Base-by-base conservation (phyloP, 2,113 vertebrate genomes). In the Gobius niger region DNA sequence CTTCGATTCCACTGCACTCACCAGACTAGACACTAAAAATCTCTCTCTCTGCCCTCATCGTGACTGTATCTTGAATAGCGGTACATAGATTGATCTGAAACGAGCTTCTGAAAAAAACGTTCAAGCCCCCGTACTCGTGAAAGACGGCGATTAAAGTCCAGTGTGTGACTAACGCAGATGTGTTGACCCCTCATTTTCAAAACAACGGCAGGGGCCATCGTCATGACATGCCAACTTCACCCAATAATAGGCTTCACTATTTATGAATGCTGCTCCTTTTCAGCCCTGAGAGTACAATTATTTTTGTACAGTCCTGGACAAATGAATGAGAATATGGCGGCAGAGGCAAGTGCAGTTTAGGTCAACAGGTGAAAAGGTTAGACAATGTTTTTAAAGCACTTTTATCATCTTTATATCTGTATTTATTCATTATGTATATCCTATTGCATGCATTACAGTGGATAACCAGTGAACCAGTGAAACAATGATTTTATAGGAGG, bases 111-210 rank as follows among this genome's bases (percentile, higher is more conserved):
- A 34, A 34, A 34, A 34, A 34, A n/a, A n/a, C n/a, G n/a, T n/a
- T n/a, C n/a, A n/a, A n/a, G n/a, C n/a, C 24, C 24, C 24, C 24
- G 24, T 59, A 16, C 70, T 62, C 47, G 54, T 16, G 51, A 6
- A 2, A 49, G 47, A n/a, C 24, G 6, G 24, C 68, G 52, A 73
- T 49, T 50, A 80, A 63, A 50, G 53, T 52, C 11, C 57, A 40
- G 34, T 40, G 50, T 6, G 72, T 75, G 73, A 85, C 63, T 67
- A 70, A 85, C 77, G 9, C 54, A 61, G 41, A 65, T 73, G 65
- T 67, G 64, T 84, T 85, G 76, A 83, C 61, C 78, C 24, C 76
- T 63, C 51, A 63, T 89, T 78, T 77, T 65, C 85, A 86, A 77
- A 81, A 82, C 76, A 89, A 82, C 65, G 65, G 67, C 61, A 74